phyloP scores from a whole-genome alignment of 2,888 invertebrate genomes.

The Dione juno region DNA sequence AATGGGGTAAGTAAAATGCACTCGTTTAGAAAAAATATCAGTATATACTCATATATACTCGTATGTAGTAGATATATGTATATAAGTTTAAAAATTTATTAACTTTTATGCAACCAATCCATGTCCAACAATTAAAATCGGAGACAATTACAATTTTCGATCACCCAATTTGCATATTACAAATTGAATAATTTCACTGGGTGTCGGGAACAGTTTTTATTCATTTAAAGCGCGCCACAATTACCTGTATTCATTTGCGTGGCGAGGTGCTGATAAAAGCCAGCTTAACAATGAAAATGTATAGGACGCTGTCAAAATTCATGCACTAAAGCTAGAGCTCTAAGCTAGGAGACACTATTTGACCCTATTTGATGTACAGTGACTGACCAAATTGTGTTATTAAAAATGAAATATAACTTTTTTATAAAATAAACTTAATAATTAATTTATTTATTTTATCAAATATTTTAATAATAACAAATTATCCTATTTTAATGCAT shows the following conservation, averaged over 20 bases:
- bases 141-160: constrained; percentile 30
- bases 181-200: constrained; percentile 32
- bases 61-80: not conserved
- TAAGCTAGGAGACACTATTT: constrained; percentile 60
- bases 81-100: constrained; percentile 8
- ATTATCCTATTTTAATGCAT: too few species aligned
- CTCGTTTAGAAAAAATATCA: too few species aligned
- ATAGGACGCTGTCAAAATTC: constrained; percentile 69
- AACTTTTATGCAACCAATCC: constrained; percentile 23
- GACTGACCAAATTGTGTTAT: not conserved
- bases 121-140: constrained; percentile 30
- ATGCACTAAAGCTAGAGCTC: constrained; percentile 67
- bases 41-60: not conserved
- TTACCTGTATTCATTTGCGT: constrained; percentile 66
- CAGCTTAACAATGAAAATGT: constrained; percentile 59
- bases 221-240: constrained; percentile 59
- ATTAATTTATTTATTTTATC: too few species aligned
- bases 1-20: too few species aligned
- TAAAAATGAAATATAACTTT: not conserved
- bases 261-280: constrained; percentile 64
- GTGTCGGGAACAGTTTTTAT: constrained; percentile 52
- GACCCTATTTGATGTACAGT: constrained; percentile 40
- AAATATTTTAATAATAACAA: too few species aligned
- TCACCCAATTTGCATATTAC: constrained; percentile 32
- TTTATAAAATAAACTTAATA: too few species aligned